phyloP scores from a whole-genome alignment of 2,113 vertebrate genomes.

The Myrmecobius fasciatus region DNA sequence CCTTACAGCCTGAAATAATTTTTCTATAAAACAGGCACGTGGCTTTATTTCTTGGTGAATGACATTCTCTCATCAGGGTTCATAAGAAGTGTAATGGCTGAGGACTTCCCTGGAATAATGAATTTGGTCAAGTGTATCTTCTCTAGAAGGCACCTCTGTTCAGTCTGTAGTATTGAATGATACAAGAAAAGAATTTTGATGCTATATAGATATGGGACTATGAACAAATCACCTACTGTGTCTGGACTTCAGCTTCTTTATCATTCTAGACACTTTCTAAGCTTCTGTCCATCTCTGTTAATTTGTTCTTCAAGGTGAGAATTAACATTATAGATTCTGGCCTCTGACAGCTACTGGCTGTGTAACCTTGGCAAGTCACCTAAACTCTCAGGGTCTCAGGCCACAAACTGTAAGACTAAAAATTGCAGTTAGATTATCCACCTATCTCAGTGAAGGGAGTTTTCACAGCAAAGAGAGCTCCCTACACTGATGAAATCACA shows the following conservation, averaged over 20 bases:
- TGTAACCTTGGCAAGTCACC: background rate
- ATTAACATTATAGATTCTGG: background rate
- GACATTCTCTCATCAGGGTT: slow-evolving; percentile 17
- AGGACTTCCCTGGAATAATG: background rate
- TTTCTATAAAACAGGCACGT: slow-evolving; percentile 8
- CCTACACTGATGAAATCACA: background rate
- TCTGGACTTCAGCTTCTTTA: background rate
- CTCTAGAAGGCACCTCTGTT: slow-evolving; percentile 1
- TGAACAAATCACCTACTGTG: background rate
- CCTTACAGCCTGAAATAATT: background rate
- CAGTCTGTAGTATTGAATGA: slow-evolving; percentile 19
- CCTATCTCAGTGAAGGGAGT: background rate
- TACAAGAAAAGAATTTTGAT: background rate
- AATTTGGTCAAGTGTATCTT: slow-evolving; percentile 7
- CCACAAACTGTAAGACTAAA: background rate
- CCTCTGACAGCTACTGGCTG: background rate
- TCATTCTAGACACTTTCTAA: background rate
- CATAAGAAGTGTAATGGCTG: slow-evolving; percentile 36
- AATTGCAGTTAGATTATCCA: background rate
- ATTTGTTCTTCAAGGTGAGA: slow-evolving; percentile 8
- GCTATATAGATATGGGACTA: background rate
- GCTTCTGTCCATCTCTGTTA: background rate
- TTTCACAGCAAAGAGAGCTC: background rate
- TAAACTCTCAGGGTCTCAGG: background rate
- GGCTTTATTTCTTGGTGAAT: slow-evolving; percentile 21